These are phyloP conservation scores for Epistrophe eligans DNA, from an alignment of 2,888 invertebrate genomes.

Conservation along the genomic window DNA sequence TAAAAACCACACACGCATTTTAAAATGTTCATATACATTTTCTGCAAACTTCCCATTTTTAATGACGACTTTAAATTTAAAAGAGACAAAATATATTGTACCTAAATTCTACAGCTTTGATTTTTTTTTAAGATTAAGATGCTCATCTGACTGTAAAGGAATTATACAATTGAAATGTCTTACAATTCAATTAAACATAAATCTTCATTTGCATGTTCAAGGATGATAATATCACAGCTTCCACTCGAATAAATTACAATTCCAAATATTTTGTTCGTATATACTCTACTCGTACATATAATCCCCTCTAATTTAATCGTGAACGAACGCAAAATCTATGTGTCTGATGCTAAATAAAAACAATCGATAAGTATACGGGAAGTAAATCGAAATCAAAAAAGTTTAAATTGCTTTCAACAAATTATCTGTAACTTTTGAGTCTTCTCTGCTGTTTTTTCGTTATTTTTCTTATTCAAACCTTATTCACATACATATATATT, in stretches of 20 bases:
- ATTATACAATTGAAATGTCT: not conserved
- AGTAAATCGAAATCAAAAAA: slow-evolving; percentile 62
- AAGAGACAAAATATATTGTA: too few species aligned
- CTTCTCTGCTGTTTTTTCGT: not conserved
- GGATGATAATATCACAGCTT: slow-evolving; percentile 2
- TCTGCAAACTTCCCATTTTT: too few species aligned
- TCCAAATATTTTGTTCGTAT: slow-evolving; percentile 13
- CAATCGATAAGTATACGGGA: slow-evolving; percentile 71
- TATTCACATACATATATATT: not conserved
- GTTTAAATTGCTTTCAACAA: slow-evolving; percentile 74
- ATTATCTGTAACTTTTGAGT: slow-evolving; percentile 69
- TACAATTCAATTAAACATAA: slow-evolving; percentile 21
- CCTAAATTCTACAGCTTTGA: too few species aligned
- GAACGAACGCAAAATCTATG: slow-evolving; percentile 40
- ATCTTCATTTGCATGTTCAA: slow-evolving; percentile 18
- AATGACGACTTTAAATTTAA: too few species aligned
- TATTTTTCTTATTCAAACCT: not conserved
- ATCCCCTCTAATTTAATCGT: slow-evolving; percentile 42
- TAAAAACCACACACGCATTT: too few species aligned
- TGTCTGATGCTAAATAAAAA: slow-evolving; percentile 24
- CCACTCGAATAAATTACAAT: slow-evolving; percentile 34
- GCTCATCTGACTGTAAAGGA: slow-evolving; percentile 2
- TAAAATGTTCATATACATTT: too few species aligned
- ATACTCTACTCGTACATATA: not conserved
- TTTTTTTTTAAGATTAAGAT: not conserved